Evolutionary conservation across 1,140 invertebrate species (phyloP).

Genomic region (Hyphantria cunea): DNA sequence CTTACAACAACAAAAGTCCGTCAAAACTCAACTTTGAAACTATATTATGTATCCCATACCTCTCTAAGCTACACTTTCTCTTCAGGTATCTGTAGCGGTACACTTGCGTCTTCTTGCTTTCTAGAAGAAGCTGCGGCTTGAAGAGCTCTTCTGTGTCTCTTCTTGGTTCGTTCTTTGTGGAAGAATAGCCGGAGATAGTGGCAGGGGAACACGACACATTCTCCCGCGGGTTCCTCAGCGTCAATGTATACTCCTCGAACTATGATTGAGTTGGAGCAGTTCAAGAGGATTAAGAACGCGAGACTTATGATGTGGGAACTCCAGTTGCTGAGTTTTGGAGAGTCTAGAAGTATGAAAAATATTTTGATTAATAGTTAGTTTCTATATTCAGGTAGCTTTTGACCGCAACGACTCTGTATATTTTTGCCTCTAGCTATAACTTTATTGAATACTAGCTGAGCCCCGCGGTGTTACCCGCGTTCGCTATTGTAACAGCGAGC

Average conservation of each 20-base stretch:
- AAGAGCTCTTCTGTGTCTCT: conserved; percentile 73
- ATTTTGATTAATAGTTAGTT: not conserved
- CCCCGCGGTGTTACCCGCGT: no score
- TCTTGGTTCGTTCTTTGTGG: conserved; percentile 84
- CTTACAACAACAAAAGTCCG: no score
- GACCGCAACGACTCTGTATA: no score
- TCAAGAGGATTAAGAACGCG: conserved; percentile 88
- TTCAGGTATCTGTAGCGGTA: conserved; percentile 65
- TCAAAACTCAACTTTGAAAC: no score
- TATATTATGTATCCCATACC: not conserved
- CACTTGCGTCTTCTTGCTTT: conserved; percentile 61
- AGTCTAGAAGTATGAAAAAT: conserved; percentile 73
- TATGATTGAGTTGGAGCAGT: conserved; percentile 91
- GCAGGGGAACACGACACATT: conserved; percentile 91
- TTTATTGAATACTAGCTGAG: no score
- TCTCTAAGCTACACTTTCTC: conserved; percentile 62
- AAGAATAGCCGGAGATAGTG: conserved; percentile 91
- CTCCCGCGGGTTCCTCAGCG: conserved; percentile 89
- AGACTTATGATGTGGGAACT: conserved; percentile 88
- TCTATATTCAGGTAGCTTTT: no score
- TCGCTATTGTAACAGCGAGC: no score
- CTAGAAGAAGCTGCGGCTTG: conserved; percentile 46
- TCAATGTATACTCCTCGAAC: conserved; percentile 93
- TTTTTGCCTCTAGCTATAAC: no score
- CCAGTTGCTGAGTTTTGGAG: conserved; percentile 89